phyloP scores from a whole-genome alignment of 2,113 vertebrate genomes.

The Vulpes lagopus region DNA sequence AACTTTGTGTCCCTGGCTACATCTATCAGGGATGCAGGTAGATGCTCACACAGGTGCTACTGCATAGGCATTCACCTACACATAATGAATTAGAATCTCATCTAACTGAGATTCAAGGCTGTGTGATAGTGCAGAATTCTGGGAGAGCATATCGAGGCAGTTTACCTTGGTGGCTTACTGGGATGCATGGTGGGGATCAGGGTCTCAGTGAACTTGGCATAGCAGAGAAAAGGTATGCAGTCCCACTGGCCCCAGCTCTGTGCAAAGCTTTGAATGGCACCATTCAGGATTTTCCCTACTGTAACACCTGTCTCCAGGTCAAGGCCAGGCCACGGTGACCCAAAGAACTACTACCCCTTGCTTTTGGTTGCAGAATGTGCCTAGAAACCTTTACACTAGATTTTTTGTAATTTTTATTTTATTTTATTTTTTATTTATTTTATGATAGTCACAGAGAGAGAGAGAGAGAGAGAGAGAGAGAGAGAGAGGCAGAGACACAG shows the following conservation, averaged over 20 bases:
- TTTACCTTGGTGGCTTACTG: constrained; percentile 7
- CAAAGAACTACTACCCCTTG: background rate
- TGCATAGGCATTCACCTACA: background rate
- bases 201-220: background rate
- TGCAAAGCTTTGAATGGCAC: background rate
- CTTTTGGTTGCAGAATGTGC: constrained; percentile 1
- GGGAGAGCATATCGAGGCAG: background rate
- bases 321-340: background rate
- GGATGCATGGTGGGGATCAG: background rate
- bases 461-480: no score
- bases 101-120: background rate
- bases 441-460: no score
- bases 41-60: background rate
- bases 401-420: background rate
- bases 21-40: background rate
- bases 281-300: background rate
- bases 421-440: no score
- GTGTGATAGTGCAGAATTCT: background rate
- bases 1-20: background rate
- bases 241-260: background rate
- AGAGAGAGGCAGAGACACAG: no score
- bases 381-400: background rate
- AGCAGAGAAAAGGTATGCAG: background rate
- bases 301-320: background rate
- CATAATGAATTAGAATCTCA: background rate